phyloP scores from a whole-genome alignment of 2,113 vertebrate genomes.

The human (Homo sapiens) region GRCh38 chr2:183361501-183362000 shows the following conservation, averaged over 20 bases:
- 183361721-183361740: not conserved
- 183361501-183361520: constrained; percentile 37
- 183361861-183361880: not conserved
- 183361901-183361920: not conserved
- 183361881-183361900: constrained; percentile 30
- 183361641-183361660: constrained; percentile 56
- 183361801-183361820: not conserved
- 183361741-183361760: constrained; percentile 24
- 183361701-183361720: constrained; percentile 35
- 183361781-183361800: not conserved
- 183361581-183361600: constrained; percentile 37
- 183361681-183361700: constrained; percentile 58
- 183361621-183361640: constrained; percentile 55
- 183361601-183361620: constrained; percentile 33
- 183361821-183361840: not conserved
- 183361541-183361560: not conserved
- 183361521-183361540: constrained; percentile 51
- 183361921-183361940: not conserved
- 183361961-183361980: not conserved
- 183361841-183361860: constrained; percentile 29
- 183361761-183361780: not conserved
- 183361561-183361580: constrained; percentile 42
- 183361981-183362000: not conserved
- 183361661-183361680: constrained; percentile 40
- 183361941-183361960: constrained; percentile 27